Evolutionary conservation across 2,113 vertebrate genomes (phyloP), one percentile per base, ranked within the genome.

Genomic region (Ellobius talpinus): DNA sequence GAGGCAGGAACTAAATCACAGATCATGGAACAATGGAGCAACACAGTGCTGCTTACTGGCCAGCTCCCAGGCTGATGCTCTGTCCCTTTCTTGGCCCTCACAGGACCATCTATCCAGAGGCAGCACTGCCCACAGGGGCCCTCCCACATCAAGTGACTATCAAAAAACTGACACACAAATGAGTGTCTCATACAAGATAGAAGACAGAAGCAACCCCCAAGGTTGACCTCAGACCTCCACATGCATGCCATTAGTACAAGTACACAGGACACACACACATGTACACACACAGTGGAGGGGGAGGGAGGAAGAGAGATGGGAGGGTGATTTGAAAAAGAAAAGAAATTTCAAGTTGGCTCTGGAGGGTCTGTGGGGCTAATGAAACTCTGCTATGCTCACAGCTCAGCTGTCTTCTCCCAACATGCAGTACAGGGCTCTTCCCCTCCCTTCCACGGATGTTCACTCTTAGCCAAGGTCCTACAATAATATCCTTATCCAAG

Each of bases 331-430:
- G 26, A 14, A 58, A n/a, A 58, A 52, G 47, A 36, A 79, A 79
- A n/a, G 45, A 47, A 90, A 63, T 63, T 45, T 50, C 0, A 19
- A 29, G 29, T 17, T 78, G 72, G 39, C 33, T 39, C 0, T 3
- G 11, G 47, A 13, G 31, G 47, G 31, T 19, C 55, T 9, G 0
- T 0, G 63, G 47, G 23, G 36, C 1, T 21, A 10, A 2, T 9
- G 58, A 72, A 50, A 61, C 12, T 72, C 42, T 1, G 1, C 2
- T 9, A 42, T 13, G 10, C 55, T 61, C 42, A 9, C 8, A 72
- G 36, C 13, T 24, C 0, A 6, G 12, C 23, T 33, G 6, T 31
- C 7, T 31, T 45, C 78, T 78, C 23, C n/a, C 29, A 52, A 13
- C 24, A 17, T 61, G 24, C 52, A 58, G 26, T 10, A 5, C 16